These are phyloP conservation scores for Amblyopsis rosae DNA, from an alignment of 2,113 vertebrate species.

Conservation along the genomic window DNA sequence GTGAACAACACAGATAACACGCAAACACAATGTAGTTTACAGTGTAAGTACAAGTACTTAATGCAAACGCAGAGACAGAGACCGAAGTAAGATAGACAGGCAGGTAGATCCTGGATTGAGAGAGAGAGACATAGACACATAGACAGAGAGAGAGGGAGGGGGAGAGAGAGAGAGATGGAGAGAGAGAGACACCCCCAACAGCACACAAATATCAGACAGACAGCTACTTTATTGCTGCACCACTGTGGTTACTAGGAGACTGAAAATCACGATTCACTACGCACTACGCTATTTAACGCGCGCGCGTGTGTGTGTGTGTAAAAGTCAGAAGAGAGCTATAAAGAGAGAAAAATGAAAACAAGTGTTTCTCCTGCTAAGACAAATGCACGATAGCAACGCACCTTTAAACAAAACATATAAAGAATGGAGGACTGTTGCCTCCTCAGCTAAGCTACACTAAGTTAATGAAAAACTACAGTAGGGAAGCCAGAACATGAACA, in stretches of 20 bases:
- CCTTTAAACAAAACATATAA: conserved; percentile 42
- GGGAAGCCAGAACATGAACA: too few species aligned
- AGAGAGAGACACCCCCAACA: not conserved
- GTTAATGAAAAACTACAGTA: not conserved
- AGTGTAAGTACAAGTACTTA: not conserved
- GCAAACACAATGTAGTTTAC: not conserved
- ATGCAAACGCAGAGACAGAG: not conserved
- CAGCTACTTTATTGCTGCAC: conserved; percentile 29
- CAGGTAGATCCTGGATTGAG: not conserved
- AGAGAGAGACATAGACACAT: not conserved
- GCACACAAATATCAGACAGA: not conserved
- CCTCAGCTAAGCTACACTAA: conserved; percentile 35
- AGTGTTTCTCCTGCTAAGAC: conserved; percentile 7
- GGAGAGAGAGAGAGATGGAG: not conserved
- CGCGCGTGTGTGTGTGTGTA: conserved; percentile 5
- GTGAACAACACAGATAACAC: too few species aligned
- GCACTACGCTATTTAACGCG: conserved; percentile 19
- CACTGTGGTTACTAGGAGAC: conserved; percentile 57
- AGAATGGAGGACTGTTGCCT: conserved; percentile 41
- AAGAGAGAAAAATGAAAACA: not conserved
- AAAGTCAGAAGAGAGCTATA: not conserved
- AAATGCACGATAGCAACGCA: conserved; percentile 48
- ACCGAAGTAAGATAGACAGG: not conserved
- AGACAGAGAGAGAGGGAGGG: not conserved
- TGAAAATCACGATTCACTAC: conserved; percentile 38